Percentiles rank a stretch among this genome's conserved stretches.
Evolutionary conservation across 2,888 invertebrate genomes (phyloP).

Genomic region (Noctua comes): DNA sequence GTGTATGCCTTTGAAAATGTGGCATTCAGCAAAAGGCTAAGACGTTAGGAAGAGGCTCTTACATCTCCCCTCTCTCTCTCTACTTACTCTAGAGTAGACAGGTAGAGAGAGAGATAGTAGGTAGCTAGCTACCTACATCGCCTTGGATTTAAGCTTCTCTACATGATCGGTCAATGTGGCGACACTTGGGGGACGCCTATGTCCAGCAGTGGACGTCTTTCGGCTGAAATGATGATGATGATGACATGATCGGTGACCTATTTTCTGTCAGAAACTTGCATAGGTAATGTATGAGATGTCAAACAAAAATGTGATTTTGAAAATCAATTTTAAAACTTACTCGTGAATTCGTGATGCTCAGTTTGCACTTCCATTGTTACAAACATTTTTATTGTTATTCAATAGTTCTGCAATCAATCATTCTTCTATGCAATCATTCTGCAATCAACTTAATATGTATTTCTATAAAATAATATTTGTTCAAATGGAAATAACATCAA

Average conservation of each 20-base stretch:
- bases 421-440: background rate
- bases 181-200: no score
- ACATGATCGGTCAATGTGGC: background rate
- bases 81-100: no score
- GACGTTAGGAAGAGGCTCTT: background rate
- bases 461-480: background rate
- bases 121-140: no score
- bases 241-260: background rate
- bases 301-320: background rate
- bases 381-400: background rate
- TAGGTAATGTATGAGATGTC: background rate
- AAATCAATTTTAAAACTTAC: background rate
- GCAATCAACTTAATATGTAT: no score
- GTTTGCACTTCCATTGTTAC: slow-evolving; percentile 1
- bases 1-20: background rate
- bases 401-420: no score
- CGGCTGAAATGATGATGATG: no score
- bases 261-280: background rate
- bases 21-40: background rate
- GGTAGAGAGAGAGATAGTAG: no score
- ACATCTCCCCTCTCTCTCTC: background rate
- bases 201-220: no score
- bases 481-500: background rate
- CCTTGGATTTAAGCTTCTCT: background rate
- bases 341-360: background rate